A percentile compares a stretch with the other conserved stretches of the same genome.
Conservation (phyloP, 2,797 vertebrate species). For the Pampus argenteus region DNA sequence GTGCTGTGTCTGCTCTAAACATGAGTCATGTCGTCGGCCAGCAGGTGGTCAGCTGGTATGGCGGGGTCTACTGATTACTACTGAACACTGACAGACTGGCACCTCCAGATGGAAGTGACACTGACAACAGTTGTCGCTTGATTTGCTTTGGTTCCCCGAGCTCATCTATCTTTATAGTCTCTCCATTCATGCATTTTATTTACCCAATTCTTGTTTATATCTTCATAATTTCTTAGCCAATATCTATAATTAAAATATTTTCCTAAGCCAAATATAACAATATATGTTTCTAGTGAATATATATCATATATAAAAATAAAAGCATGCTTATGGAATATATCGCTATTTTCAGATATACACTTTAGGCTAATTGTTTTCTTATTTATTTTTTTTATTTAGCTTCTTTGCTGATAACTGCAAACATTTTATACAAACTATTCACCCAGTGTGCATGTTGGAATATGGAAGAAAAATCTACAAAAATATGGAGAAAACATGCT, state of each 20-base stretch:
- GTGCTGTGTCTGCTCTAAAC: slow-evolving; percentile 22
- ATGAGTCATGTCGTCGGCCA: slow-evolving; percentile 40
- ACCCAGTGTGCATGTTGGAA: no score
- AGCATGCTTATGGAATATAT: no score
- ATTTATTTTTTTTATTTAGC: no score
- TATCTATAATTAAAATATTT: neutral
- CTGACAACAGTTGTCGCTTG: slow-evolving; percentile 38
- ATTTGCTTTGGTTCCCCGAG: slow-evolving; percentile 28
- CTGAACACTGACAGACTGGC: slow-evolving; percentile 61
- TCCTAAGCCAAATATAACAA: no score
- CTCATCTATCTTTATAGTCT: slow-evolving; percentile 28
- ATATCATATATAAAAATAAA: neutral
- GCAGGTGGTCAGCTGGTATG: slow-evolving; percentile 60
- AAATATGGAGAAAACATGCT: no score
- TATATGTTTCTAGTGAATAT: neutral
- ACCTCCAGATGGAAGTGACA: slow-evolving; percentile 69
- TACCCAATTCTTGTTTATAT: neutral
- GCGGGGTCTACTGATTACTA: slow-evolving; percentile 50
- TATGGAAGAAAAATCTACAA: no score
- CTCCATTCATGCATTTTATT: slow-evolving; percentile 10
- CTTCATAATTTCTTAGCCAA: neutral
- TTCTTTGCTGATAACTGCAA: no score
- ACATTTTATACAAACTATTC: no score
- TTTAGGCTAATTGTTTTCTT: no score
- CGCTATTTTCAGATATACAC: no score